These are phyloP conservation scores for Chloroceryle aenea DNA, from an alignment of 2,113 vertebrate genomes.

Conservation along the genomic window DNA sequence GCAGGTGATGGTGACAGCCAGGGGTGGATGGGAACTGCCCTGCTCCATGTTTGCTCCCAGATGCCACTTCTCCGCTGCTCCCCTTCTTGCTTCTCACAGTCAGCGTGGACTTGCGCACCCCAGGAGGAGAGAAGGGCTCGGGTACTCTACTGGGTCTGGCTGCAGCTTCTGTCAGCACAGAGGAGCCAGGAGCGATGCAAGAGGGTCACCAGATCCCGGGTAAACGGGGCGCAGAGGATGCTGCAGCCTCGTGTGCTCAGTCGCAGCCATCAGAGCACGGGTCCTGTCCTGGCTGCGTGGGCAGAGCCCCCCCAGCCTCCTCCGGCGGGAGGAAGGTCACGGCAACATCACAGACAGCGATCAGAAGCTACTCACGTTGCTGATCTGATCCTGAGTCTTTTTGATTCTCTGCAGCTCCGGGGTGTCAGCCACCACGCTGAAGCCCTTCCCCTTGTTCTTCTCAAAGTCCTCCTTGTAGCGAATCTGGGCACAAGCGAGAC, in stretches of 20 bases:
- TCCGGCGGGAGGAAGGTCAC: background rate
- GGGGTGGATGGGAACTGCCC: fast-evolving
- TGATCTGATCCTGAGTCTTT: conserved; percentile 96
- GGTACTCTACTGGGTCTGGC: background rate
- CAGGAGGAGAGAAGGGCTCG: fast-evolving
- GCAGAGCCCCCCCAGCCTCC: background rate
- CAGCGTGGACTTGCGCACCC: fast-evolving
- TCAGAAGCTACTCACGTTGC: conserved; percentile 83
- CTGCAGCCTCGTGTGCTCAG: fast-evolving
- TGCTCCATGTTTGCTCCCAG: fast-evolving
- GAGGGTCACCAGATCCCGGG: background rate
- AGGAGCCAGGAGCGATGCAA: fast-evolving
- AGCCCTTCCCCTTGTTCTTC: conserved; percentile 95
- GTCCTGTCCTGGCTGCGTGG: background rate
- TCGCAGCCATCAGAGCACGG: fast-evolving
- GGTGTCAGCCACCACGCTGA: conserved; percentile 92
- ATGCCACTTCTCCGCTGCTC: background rate
- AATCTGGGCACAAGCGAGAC: conserved; percentile 73
- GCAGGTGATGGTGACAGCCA: fast-evolving
- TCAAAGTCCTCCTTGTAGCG: conserved; percentile 98
- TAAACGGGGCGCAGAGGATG: fast-evolving
- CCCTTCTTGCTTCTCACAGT: background rate
- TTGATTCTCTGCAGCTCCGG: conserved; percentile 94
- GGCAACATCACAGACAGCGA: fast-evolving
- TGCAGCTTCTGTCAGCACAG: background rate